These are phyloP conservation scores for Cactoblastis cactorum DNA, from an alignment of 2,888 invertebrate genomes.

Conservation along the genomic window DNA sequence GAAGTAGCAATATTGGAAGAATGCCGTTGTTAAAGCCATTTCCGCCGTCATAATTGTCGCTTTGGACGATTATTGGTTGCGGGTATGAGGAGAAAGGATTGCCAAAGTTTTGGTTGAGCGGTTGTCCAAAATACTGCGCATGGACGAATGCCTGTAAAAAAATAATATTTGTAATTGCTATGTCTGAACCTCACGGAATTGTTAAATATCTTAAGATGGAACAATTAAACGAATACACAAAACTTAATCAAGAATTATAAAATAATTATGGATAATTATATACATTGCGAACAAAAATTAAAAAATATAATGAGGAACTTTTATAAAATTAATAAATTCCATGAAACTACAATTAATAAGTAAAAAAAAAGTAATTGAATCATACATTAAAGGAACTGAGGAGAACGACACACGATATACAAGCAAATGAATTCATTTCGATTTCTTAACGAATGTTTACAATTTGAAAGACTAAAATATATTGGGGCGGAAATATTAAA, in stretches of 20 bases:
- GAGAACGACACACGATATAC: conserved; percentile 9
- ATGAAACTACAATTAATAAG: too few relatives aligned
- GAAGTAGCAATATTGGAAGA: conserved; percentile 17
- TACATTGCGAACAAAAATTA: too few relatives aligned
- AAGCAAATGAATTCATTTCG: conserved; percentile 9
- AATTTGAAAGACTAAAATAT: neutral
- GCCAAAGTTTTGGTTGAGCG: conserved; percentile 3
- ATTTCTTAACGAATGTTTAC: neutral
- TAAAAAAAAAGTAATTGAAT: neutral
- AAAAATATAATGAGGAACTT: too few relatives aligned
- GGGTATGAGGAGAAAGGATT: neutral
- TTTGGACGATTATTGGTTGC: conserved; percentile 18
- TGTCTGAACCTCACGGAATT: too few relatives aligned
- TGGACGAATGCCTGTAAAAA: conserved; percentile 14
- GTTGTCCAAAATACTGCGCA: conserved; percentile 12
- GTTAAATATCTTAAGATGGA: too few relatives aligned
- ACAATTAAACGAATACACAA: too few relatives aligned
- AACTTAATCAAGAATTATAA: too few relatives aligned
- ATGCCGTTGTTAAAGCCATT: conserved; percentile 16
- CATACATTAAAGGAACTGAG: conserved; percentile 10
- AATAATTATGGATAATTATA: too few relatives aligned
- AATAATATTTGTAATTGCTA: too few relatives aligned
- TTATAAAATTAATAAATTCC: too few relatives aligned
- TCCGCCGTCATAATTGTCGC: conserved; percentile 2
- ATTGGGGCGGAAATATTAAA: neutral